These are phyloP conservation scores for Solenopsis fugax DNA, from an alignment of 1,140 invertebrate genomes.

Conservation along the genomic window DNA sequence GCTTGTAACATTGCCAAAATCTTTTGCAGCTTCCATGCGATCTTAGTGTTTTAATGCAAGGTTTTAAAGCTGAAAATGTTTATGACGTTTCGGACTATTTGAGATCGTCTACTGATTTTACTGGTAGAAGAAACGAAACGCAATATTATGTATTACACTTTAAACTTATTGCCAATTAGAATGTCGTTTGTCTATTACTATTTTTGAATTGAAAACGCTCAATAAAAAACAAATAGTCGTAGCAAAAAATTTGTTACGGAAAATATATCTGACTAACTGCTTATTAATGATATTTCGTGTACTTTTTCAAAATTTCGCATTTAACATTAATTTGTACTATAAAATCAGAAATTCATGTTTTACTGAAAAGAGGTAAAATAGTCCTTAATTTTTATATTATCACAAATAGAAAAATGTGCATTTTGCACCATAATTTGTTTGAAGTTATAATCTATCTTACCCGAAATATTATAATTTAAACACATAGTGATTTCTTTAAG, in stretches of 20 bases:
- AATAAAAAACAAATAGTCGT: neutral
- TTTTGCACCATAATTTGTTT: neutral
- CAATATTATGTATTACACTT: neutral
- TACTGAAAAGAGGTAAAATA: neutral
- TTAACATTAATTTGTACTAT: neutral
- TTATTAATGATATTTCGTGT: slow-evolving; percentile 10
- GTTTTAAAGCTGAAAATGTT: too few relatives aligned
- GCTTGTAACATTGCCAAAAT: too few relatives aligned
- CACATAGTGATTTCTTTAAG: neutral
- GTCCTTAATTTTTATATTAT: neutral
- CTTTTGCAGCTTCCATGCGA: too few relatives aligned
- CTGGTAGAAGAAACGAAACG: too few relatives aligned
- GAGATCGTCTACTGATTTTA: too few relatives aligned
- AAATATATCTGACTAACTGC: neutral
- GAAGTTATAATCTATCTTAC: neutral
- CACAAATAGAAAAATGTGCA: neutral
- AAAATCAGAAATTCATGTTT: neutral
- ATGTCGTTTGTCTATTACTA: neutral
- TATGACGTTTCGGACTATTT: too few relatives aligned
- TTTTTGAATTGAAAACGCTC: neutral
- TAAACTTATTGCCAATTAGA: neutral
- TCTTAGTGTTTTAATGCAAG: too few relatives aligned
- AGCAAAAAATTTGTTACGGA: neutral
- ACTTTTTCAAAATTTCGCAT: neutral
- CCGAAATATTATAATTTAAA: neutral